A percentile compares a stretch with the other conserved stretches of the same genome.
phyloP scores from a whole-genome alignment of 37 sponge, comb jelly and placozoan genomes.

The Haliclona indistincta region DNA sequence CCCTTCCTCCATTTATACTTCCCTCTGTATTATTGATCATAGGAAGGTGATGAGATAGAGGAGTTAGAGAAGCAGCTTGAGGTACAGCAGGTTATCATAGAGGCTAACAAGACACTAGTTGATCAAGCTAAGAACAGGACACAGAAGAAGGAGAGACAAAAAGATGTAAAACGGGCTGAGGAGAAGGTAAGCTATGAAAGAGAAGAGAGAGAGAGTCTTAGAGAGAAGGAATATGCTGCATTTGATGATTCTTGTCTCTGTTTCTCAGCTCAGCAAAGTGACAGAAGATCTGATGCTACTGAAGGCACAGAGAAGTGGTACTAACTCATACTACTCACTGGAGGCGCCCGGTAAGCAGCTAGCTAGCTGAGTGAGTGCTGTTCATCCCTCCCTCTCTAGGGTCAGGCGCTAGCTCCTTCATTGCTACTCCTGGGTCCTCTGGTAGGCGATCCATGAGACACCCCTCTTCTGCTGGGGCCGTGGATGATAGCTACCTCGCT shows the following conservation, averaged over 20 bases:
- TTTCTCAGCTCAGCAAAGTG: no score
- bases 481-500: constrained; percentile 50
- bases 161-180: constrained; percentile 52
- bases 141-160: constrained; percentile 61
- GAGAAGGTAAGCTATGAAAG: constrained; percentile 31
- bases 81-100: constrained; percentile 49
- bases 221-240: no score
- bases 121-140: constrained; percentile 38
- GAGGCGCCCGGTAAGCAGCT: neutral
- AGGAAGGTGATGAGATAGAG: constrained; percentile 37
- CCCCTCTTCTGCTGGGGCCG: constrained; percentile 5
- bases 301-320: no score
- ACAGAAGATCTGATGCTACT: no score
- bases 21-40: no score
- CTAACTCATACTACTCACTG: no score
- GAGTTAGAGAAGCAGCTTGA: constrained; percentile 59
- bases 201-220: no score
- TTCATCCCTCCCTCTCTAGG: neutral
- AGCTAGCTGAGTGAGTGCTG: neutral
- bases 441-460: neutral
- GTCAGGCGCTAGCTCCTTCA: neutral
- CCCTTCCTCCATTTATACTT: neutral
- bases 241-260: no score
- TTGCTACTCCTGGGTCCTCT: neutral
- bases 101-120: constrained; percentile 48